Percentiles rank a stretch among this genome's conserved stretches.
These are phyloP conservation scores for Hiodon tergisus DNA, from an alignment of 2,113 vertebrate genomes.

Conservation along the genomic window DNA sequence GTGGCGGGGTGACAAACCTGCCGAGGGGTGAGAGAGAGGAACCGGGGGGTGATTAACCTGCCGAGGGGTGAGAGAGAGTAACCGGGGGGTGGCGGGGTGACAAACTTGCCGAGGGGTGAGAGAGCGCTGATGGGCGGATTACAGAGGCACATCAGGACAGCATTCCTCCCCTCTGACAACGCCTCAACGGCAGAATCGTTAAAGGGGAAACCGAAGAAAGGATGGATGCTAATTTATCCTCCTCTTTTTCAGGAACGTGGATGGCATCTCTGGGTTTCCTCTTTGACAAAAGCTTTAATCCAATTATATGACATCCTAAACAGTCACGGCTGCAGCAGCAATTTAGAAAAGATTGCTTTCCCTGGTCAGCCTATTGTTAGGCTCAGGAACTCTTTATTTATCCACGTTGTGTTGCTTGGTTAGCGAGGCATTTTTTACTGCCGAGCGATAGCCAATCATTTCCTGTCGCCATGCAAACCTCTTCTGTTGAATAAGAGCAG, in stretches of 20 bases:
- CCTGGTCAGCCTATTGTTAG: background rate
- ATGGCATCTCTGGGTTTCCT: background rate
- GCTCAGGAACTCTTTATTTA: conserved; percentile 6
- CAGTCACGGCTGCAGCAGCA: background rate
- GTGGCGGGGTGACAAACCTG: no score
- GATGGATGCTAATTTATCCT: no score
- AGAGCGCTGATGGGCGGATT: no score
- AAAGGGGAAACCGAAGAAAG: no score
- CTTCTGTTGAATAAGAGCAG: conserved; percentile 1
- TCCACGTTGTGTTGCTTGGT: background rate
- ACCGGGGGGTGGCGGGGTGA: no score
- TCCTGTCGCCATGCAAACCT: conserved; percentile 1
- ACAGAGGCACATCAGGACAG: background rate
- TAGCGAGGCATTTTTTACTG: background rate
- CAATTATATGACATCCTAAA: conserved; percentile 18
- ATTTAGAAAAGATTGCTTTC: conserved; percentile 16
- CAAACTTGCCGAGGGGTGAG: no score
- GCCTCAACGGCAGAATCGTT: no score
- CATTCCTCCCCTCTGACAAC: background rate
- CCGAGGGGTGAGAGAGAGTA: no score
- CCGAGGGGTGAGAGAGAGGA: no score
- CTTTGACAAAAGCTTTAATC: conserved; percentile 24
- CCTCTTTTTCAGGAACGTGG: background rate
- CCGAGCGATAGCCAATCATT: conserved; percentile 18
- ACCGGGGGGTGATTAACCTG: no score